These are phyloP conservation scores for Polydrusus cervinus DNA, from an alignment of 2,888 invertebrate species.

Conservation along the genomic window DNA sequence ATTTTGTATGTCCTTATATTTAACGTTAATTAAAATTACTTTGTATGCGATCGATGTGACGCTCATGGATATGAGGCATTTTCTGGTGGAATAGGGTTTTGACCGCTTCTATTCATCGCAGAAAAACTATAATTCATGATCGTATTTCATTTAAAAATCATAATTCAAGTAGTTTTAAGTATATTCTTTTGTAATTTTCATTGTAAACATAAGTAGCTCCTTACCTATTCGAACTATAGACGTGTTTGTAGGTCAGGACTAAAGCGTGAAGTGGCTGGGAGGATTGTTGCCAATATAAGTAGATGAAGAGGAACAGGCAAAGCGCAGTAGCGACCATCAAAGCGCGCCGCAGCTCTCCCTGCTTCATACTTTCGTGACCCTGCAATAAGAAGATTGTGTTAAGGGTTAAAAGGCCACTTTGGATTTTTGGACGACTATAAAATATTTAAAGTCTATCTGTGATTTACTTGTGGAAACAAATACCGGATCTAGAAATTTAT, in stretches of 20 bases:
- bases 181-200: neutral
- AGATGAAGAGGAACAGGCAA: constrained; percentile 72
- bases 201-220: constrained; percentile 35
- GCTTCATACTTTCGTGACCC: constrained; percentile 69
- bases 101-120: no score
- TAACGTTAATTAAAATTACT: no score
- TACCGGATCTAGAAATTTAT: no score
- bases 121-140: no score
- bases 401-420: constrained; percentile 27
- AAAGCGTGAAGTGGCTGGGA: constrained; percentile 58
- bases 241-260: constrained; percentile 60
- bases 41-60: no score
- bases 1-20: no score
- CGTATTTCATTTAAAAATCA: no score
- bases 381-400: constrained; percentile 44
- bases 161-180: neutral
- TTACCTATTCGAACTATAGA: constrained; percentile 59
- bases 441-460: neutral
- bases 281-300: constrained; percentile 72
- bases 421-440: neutral
- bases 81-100: no score
- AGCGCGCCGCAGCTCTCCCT: constrained; percentile 74
- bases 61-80: no score
- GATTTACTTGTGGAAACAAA: neutral
- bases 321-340: constrained; percentile 73